Evolutionary conservation across 2,797 vertebrate genomes (phyloP).

Genomic region (Anabas testudineus): DNA sequence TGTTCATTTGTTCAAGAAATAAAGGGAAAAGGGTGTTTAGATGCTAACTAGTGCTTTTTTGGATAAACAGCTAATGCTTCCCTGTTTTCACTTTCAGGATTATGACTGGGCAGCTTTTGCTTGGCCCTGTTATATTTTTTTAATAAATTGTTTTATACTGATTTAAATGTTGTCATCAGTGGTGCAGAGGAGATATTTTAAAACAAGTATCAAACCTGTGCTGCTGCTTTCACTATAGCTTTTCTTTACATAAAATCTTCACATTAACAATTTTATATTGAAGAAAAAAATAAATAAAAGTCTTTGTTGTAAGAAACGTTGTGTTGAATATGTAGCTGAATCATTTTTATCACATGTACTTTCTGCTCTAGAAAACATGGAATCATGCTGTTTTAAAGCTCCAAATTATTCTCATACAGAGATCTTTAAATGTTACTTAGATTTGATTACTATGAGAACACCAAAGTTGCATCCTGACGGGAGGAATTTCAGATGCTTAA

Average conservation of each 20-base stretch:
- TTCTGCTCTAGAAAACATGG: neutral
- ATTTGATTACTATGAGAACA: no score
- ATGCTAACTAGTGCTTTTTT: neutral
- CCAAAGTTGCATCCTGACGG: neutral
- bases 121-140: neutral
- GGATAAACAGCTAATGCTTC: neutral
- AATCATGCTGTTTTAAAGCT: neutral
- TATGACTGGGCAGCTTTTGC: neutral
- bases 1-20: conserved; percentile 1
- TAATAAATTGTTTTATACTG: conserved; percentile 5
- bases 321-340: neutral
- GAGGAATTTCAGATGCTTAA: no score
- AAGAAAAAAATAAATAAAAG: conserved; percentile 63
- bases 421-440: neutral
- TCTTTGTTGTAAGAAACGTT: conserved; percentile 29
- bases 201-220: neutral
- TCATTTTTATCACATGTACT: neutral
- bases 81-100: neutral
- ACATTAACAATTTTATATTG: neutral
- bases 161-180: neutral
- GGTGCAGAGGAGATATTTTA: neutral
- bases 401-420: neutral
- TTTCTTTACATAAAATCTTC: neutral
- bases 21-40: neutral
- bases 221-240: neutral